phyloP scores from a whole-genome alignment of 2,113 vertebrate species.

The Hippocampus abdominalis region DNA sequence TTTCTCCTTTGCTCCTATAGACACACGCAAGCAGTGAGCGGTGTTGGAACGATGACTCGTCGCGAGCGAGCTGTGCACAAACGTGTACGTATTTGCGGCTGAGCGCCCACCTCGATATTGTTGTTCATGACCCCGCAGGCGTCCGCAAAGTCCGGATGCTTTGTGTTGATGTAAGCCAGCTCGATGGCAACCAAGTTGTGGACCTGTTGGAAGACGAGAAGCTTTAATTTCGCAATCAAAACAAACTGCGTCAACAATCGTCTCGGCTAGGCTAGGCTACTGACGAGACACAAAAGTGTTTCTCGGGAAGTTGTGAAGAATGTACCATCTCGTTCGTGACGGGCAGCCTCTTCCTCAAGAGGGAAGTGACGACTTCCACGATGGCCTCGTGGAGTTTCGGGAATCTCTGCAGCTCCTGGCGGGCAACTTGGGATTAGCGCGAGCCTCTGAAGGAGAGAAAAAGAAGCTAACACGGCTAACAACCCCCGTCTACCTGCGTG shows the following conservation, averaged over 20 bases:
- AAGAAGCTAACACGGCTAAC: rapidly evolving
- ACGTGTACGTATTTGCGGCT: no score
- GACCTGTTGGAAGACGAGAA: conserved; percentile 70
- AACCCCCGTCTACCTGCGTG: conserved; percentile 82
- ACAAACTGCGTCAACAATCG: no score
- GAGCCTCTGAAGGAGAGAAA: rapidly evolving
- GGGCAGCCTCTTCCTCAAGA: conserved; percentile 89
- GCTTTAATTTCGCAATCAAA: not conserved
- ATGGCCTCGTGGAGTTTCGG: conserved; percentile 98
- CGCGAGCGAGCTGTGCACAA: no score
- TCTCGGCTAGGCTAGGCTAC: no score
- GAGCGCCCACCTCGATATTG: conserved; percentile 87
- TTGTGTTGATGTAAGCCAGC: conserved; percentile 98
- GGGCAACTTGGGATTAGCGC: not conserved
- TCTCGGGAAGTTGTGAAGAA: not conserved
- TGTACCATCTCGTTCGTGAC: conserved; percentile 97
- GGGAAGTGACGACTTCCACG: conserved; percentile 95
- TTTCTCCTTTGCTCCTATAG: conserved; percentile 91
- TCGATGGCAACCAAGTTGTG: conserved; percentile 98
- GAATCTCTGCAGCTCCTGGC: conserved; percentile 91
- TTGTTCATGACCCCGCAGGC: conserved; percentile 97
- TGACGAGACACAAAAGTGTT: no score
- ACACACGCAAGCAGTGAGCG: conserved; percentile 5
- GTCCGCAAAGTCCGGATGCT: conserved; percentile 98
- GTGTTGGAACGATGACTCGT: no score